Evolutionary conservation across 2,888 invertebrate genomes (phyloP), one percentile per base, ranked within the genome.

Genomic region (Ochropacha duplaris): DNA sequence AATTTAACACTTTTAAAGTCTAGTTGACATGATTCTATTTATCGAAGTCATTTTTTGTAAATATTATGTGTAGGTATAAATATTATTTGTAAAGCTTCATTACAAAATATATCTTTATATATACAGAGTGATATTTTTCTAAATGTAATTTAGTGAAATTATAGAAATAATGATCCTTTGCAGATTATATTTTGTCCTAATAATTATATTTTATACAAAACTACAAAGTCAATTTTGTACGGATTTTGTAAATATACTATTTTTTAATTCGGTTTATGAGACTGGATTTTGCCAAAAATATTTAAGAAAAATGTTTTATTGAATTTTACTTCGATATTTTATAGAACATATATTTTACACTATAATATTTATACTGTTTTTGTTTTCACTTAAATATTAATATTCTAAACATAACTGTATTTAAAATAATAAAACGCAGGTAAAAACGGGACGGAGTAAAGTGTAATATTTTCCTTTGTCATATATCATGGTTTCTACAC

Each of bases 381-480:
- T 22, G 19, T 36, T 44, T 36, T 24, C 22, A 39, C 22, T 22
- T 51, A 28, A 26, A 26, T 51, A 51, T 28, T 51, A 28, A 26
- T 16, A 2, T 26, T 50, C 28, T 50, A 50, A 28, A 50, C 28
- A 51, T 16, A 9, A 50, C 11, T 39, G 12, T 16, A 6, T 49
- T 68, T 72, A 64, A 71, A 69, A 76, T 71, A 44, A 44, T 19
- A 44, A 76, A 77, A 77, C 73, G 77, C 76, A 84, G 77, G 74
- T 83, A 78, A 67, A 64, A 73, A 69, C 74, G 81, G 86, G 87
- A 87, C 86, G 86, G 87, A 87, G 80, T 81, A 66, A 65, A 72
- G 62, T 69, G 68, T 26, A 55, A 44, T 14, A 9, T 44, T 44
- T 44, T 39, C 3, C 39, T 6, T 4, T 44, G 6, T 44, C 6